phyloP scores from a whole-genome alignment of 2,797 vertebrate genomes.

The Sardinella longiceps region DNA sequence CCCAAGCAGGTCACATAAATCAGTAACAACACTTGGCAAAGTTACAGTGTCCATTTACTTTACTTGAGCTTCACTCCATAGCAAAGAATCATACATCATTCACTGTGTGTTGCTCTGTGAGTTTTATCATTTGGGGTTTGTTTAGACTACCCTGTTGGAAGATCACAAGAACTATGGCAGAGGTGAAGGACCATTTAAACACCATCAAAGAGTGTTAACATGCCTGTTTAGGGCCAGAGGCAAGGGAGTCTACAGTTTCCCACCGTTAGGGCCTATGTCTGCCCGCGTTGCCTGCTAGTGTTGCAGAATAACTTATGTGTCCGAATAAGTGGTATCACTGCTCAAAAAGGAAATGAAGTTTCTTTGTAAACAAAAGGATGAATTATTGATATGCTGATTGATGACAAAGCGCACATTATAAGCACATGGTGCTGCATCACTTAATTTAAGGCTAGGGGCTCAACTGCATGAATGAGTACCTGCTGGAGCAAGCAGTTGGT shows the following conservation, averaged over 20 bases:
- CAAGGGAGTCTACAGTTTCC: too few species aligned
- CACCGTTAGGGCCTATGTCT: too few species aligned
- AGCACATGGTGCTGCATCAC: neutral
- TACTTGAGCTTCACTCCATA: neutral
- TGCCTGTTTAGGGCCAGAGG: too few species aligned
- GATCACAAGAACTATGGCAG: neutral
- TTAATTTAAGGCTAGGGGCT: neutral
- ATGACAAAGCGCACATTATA: neutral
- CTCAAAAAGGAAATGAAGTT: neutral
- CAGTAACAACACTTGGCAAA: neutral
- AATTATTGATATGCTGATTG: neutral
- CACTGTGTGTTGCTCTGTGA: too few species aligned
- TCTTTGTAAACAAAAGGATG: neutral
- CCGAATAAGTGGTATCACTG: neutral
- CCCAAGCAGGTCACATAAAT: neutral
- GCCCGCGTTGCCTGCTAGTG: neutral
- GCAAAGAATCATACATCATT: too few species aligned
- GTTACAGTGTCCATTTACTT: neutral
- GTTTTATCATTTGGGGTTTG: neutral
- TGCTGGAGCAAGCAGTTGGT: neutral
- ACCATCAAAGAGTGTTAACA: neutral
- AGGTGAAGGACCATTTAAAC: neutral
- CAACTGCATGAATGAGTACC: conserved; percentile 8
- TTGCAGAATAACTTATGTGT: neutral
- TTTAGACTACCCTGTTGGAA: neutral